Base-by-base conservation (phyloP, 2,888 invertebrate genomes). In the Tryphoninae sp. region DNA sequence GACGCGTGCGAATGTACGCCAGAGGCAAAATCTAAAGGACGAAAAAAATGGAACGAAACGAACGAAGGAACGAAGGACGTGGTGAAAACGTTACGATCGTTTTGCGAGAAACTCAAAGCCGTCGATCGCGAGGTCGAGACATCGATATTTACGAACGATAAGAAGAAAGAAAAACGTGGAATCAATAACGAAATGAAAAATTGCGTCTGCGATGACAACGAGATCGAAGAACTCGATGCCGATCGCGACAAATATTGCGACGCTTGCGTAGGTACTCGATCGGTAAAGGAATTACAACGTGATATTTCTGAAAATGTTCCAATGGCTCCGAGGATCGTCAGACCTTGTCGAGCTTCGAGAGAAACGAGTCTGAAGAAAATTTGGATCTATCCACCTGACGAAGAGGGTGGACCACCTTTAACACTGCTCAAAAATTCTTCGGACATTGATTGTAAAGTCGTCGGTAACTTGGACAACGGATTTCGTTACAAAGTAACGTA, bases 401-500 rank as follows among this genome's bases (percentile, higher is more conserved):
- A 86, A 0, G 86, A 87, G 2, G 13, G 49, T 2, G 89, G 89
- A 9, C 82, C 85, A 4, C 90, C 90, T 0, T 64, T 90, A 62
- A 86, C 86, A 0, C 87, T 90, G 1, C 74, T 85, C 51, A 90
- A 89, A 73, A 87, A 83, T 16, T 87, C 86, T 3, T 90, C 90
- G 40, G 88, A 87, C 59, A 86, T 90, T 53, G 86, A 86, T 19
- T 89, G 89, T 26, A 84, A 81, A 40, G 83, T 88, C 6, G 80
- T 78, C 16, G 87, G 88, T 2, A 84, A 88, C 45, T 62, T 53
- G 3, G 23, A 81, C 0, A 72, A 75, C 0, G 90, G 90, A 2
- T 89, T 86, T 77, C 86, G 86, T 77, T 90, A 88, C 64, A 85
- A 83, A 64, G 88, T 90, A 0, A 88, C 87, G 2, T 90, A 90